Evolutionary conservation across 1,140 invertebrate genomes (phyloP).

Genomic region (Lepidurus couesii): DNA sequence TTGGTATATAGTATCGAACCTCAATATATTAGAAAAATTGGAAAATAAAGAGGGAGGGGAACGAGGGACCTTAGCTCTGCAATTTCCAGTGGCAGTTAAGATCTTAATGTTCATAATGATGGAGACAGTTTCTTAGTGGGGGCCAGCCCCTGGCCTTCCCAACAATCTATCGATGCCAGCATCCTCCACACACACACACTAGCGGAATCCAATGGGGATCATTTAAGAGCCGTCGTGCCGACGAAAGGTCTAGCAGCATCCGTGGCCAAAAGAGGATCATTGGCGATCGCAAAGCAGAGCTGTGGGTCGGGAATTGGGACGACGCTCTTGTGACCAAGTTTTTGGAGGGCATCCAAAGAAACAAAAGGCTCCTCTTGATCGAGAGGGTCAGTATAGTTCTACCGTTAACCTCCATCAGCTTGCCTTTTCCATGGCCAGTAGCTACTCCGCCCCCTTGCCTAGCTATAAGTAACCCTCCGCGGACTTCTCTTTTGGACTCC

Average conservation of each 20-base stretch:
- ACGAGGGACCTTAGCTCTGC: background rate
- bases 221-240: constrained; percentile 14
- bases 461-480: background rate
- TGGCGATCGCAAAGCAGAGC: background rate
- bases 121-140: constrained; percentile 3
- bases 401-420: constrained; percentile 16
- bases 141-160: background rate
- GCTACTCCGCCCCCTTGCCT: constrained; percentile 12
- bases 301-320: constrained; percentile 17
- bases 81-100: background rate
- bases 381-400: constrained; percentile 19
- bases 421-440: background rate
- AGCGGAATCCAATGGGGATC: constrained; percentile 20
- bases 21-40: background rate
- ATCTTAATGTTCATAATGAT: background rate
- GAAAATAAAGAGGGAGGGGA: background rate
- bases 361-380: constrained; percentile 11
- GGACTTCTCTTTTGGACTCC: background rate
- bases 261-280: background rate
- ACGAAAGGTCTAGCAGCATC: background rate
- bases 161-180: constrained; percentile 10
- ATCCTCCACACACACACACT: constrained; percentile 8
- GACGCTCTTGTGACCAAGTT: constrained; percentile 17
- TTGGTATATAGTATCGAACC: no score
- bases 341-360: background rate